phyloP scores from a whole-genome alignment of 2,797 vertebrate genomes.

The Anolis apletophallus region DNA sequence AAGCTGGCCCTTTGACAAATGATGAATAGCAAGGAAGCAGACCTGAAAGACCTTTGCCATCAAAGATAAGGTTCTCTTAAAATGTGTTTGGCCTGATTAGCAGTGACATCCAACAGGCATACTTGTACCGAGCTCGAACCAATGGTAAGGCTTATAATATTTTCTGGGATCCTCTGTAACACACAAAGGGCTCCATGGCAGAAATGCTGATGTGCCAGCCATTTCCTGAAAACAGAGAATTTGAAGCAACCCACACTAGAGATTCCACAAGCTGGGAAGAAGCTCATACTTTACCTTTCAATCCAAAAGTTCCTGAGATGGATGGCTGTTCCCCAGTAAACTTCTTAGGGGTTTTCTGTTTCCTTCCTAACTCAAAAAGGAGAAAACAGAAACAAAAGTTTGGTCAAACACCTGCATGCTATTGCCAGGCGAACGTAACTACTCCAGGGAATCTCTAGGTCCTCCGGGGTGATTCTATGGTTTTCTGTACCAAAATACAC shows the following conservation, averaged over 20 bases:
- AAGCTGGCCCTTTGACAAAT: background rate
- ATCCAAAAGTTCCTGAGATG: constrained; percentile 95
- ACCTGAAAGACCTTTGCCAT: background rate
- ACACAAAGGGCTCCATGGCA: background rate
- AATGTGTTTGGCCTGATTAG: background rate
- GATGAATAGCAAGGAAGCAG: background rate
- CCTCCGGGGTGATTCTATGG: no score
- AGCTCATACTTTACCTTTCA: constrained; percentile 87
- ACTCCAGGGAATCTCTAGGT: no score
- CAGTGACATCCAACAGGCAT: background rate
- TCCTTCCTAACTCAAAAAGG: constrained; percentile 95
- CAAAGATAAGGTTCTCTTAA: background rate
- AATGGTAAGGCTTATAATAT: background rate
- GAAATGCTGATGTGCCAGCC: background rate
- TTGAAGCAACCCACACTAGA: background rate
- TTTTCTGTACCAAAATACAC: no score
- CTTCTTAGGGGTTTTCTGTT: constrained; percentile 99
- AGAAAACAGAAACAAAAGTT: constrained; percentile 76
- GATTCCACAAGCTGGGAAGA: background rate
- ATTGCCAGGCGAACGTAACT: no score
- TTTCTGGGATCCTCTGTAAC: no score
- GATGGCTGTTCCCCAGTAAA: constrained; percentile 98
- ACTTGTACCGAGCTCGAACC: background rate
- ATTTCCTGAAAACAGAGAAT: no score
- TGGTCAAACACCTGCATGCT: constrained; percentile 78